These are phyloP conservation scores for Antrozous pallidus DNA, from an alignment of 2,797 vertebrate genomes.

Conservation along the genomic window DNA sequence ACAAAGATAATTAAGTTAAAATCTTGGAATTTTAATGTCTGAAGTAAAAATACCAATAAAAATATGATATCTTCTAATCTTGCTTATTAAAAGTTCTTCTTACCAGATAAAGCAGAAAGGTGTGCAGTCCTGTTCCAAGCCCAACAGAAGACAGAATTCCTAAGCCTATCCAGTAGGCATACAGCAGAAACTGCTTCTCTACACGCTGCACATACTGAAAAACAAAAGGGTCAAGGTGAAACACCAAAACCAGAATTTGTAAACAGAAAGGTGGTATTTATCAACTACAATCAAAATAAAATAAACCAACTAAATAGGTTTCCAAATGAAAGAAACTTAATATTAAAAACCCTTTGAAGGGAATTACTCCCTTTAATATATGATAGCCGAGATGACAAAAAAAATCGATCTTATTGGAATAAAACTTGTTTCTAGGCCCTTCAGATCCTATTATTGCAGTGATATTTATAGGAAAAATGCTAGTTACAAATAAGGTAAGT, in stretches of 20 bases:
- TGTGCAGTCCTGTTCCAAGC: slow-evolving; percentile 97
- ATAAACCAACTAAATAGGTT: background rate
- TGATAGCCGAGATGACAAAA: background rate
- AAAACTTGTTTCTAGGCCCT: background rate
- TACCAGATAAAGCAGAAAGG: slow-evolving; percentile 97
- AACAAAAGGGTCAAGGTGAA: slow-evolving; percentile 39
- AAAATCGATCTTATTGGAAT: slow-evolving; percentile 4
- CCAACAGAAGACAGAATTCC: slow-evolving; percentile 94
- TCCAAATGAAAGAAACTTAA: slow-evolving; percentile 1
- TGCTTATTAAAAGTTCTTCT: slow-evolving; percentile 73
- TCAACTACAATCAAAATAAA: background rate
- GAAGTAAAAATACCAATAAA: slow-evolving; percentile 45
- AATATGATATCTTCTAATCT: slow-evolving; percentile 13
- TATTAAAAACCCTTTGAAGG: background rate
- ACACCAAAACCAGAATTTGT: background rate
- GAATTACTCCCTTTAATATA: background rate
- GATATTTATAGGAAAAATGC: slow-evolving; percentile 7
- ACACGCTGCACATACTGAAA: slow-evolving; percentile 90
- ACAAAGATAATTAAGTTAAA: slow-evolving; percentile 27
- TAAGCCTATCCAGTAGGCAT: slow-evolving; percentile 98
- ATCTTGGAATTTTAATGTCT: slow-evolving; percentile 37
- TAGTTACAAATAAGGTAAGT: background rate
- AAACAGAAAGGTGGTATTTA: background rate
- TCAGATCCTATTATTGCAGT: background rate
- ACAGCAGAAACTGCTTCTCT: slow-evolving; percentile 96